Evolutionary conservation across 2,888 invertebrate species (phyloP).

Genomic region (Mesochorus sp.): DNA sequence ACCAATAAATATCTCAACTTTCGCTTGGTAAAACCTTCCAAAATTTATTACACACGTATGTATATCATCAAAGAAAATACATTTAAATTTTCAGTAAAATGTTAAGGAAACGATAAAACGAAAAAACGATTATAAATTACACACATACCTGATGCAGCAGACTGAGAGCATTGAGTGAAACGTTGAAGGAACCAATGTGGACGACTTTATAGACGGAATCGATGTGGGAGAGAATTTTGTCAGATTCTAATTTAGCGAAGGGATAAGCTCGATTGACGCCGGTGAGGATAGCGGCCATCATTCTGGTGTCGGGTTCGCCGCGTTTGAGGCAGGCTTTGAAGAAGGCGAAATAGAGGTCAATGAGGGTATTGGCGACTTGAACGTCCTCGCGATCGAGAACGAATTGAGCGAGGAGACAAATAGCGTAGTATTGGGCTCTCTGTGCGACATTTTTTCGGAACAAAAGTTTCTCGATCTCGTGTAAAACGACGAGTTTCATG

Average conservation of each 20-base stretch:
- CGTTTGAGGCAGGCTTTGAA: slow-evolving; percentile 96
- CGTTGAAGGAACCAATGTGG: slow-evolving; percentile 90
- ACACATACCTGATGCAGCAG: slow-evolving; percentile 84
- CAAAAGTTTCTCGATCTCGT: slow-evolving; percentile 94
- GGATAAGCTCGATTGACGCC: slow-evolving; percentile 94
- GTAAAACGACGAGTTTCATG: slow-evolving; percentile 94
- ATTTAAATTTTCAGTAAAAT: background rate
- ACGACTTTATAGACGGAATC: slow-evolving; percentile 92
- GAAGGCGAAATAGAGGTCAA: slow-evolving; percentile 96
- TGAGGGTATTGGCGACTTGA: slow-evolving; percentile 91
- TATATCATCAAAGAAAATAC: background rate
- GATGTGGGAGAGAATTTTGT: slow-evolving; percentile 85
- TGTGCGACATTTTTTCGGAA: slow-evolving; percentile 93
- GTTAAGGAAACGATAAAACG: background rate
- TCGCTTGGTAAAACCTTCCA: no score
- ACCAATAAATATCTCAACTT: no score
- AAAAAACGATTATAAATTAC: background rate
- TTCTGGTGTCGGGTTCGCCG: slow-evolving; percentile 91
- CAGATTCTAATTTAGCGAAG: slow-evolving; percentile 87
- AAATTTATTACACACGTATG: no score
- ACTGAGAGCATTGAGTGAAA: slow-evolving; percentile 85
- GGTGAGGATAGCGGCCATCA: slow-evolving; percentile 91
- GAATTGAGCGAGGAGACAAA: slow-evolving; percentile 96
- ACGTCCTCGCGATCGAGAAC: slow-evolving; percentile 88
- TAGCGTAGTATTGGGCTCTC: slow-evolving; percentile 95